Percentiles rank a stretch among this genome's conserved stretches.
phyloP scores from a whole-genome alignment of 2,888 invertebrate genomes.

The Tridacna gigas region DNA sequence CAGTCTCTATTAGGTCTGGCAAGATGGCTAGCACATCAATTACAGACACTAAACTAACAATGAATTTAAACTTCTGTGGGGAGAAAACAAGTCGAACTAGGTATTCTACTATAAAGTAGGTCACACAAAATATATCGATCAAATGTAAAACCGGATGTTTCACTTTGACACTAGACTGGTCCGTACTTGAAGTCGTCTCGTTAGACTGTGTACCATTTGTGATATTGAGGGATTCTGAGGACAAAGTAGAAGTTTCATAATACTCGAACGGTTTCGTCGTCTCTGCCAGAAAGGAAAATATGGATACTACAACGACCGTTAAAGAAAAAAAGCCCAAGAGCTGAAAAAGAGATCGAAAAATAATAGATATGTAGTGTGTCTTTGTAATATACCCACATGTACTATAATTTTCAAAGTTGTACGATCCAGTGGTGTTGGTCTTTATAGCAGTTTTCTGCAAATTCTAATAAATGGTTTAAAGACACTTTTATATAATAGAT shows the following conservation, averaged over 20 bases:
- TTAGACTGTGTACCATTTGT: neutral
- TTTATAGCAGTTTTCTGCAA: too few species aligned
- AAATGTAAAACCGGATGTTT: slow-evolving; percentile 62
- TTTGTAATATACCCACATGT: too few species aligned
- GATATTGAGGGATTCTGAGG: slow-evolving; percentile 9
- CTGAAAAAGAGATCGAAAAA: slow-evolving; percentile 48
- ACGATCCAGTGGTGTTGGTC: too few species aligned
- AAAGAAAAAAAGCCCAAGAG: slow-evolving; percentile 63
- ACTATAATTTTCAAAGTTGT: too few species aligned
- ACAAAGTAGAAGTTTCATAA: neutral
- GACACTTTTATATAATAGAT: too few species aligned
- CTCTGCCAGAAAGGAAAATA: slow-evolving; percentile 68
- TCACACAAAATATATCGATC: slow-evolving; percentile 63
- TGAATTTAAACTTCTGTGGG: slow-evolving; percentile 51
- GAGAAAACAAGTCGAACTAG: slow-evolving; percentile 53
- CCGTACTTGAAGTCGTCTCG: neutral
- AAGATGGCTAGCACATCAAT: slow-evolving; percentile 71
- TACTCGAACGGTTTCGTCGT: slow-evolving; percentile 63
- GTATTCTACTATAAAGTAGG: slow-evolving; percentile 66
- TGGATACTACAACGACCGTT: slow-evolving; percentile 66
- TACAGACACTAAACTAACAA: slow-evolving; percentile 58
- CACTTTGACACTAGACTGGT: neutral
- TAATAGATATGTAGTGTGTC: too few species aligned
- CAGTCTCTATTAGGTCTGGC: slow-evolving; percentile 76
- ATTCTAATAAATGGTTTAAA: too few species aligned